phyloP scores from a whole-genome alignment of 2,888 invertebrate genomes.

The Encarsia formosa region DNA sequence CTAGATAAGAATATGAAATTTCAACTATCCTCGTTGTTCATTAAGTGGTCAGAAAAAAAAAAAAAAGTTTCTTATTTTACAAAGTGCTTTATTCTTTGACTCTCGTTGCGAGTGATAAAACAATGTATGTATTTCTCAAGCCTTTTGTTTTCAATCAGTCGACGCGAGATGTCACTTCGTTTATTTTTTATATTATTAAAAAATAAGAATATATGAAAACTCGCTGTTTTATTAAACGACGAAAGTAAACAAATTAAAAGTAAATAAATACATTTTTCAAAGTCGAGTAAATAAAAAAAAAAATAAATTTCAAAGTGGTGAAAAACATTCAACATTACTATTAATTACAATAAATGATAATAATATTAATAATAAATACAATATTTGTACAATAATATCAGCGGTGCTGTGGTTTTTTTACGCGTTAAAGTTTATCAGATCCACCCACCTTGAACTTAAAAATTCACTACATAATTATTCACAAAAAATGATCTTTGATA shows the following conservation, averaged over 20 bases:
- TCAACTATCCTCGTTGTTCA: constrained; percentile 29
- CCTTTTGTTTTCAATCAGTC: constrained; percentile 16
- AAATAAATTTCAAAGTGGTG: constrained; percentile 43
- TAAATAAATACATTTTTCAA: constrained; percentile 32
- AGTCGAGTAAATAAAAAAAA: constrained; percentile 36
- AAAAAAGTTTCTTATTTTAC: constrained; percentile 17
- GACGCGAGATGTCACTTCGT: constrained; percentile 19
- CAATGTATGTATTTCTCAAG: constrained; percentile 20
- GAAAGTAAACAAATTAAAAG: constrained; percentile 20
- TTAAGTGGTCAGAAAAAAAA: constrained; percentile 11
- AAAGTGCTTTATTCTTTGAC: constrained; percentile 20
- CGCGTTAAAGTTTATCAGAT: constrained; percentile 34
- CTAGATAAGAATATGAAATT: constrained; percentile 29
- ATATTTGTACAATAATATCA: constrained; percentile 52
- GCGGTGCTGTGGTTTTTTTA: constrained; percentile 46
- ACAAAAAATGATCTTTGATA: constrained; percentile 19
- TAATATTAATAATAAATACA: constrained; percentile 51
- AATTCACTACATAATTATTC: constrained; percentile 14
- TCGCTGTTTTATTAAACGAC: constrained; percentile 15
- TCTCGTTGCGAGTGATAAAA: constrained; percentile 22
- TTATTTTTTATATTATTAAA: constrained; percentile 17
- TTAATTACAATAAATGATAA: constrained; percentile 50
- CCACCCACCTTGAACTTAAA: constrained; percentile 16
- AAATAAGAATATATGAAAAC: too few relatives aligned
- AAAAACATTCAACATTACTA: constrained; percentile 50